Percentiles rank a stretch among this genome's conserved stretches.
phyloP scores from a whole-genome alignment of 2,113 vertebrate genomes.

The Benitochromis conjunctus region DNA sequence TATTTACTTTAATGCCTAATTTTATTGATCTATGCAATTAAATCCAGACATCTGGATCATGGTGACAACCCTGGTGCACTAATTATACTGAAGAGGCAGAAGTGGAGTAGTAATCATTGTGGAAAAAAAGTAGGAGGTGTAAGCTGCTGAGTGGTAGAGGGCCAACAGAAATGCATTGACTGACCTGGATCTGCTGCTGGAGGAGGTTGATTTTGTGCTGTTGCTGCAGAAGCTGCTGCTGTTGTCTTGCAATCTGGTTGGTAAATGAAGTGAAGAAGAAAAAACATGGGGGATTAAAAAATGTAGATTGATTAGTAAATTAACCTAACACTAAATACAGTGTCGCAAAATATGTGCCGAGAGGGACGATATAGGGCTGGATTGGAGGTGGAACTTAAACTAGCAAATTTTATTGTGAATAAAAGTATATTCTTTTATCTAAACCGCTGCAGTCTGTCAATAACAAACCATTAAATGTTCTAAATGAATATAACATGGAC shows the following conservation, averaged over 20 bases:
- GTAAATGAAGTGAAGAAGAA: slow-evolving; percentile 6
- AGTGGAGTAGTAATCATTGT: slow-evolving; percentile 6
- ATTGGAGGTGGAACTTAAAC: background rate
- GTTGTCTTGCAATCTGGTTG: slow-evolving; percentile 95
- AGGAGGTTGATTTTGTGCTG: slow-evolving; percentile 99
- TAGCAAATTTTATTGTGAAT: background rate
- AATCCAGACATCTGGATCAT: background rate
- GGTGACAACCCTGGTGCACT: background rate
- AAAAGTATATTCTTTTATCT: background rate
- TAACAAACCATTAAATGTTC: background rate
- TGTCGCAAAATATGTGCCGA: background rate
- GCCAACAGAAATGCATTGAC: slow-evolving; percentile 62
- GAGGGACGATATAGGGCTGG: background rate
- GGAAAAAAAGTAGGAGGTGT: slow-evolving; percentile 2
- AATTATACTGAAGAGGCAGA: slow-evolving; percentile 15
- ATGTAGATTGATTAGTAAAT: background rate
- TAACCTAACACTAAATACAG: background rate
- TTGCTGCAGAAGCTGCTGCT: slow-evolving; percentile 99
- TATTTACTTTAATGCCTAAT: slow-evolving; percentile 35
- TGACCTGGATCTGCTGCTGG: slow-evolving; percentile 99
- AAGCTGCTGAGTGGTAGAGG: background rate
- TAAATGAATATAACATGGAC: background rate
- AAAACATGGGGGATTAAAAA: background rate
- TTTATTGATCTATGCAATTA: slow-evolving; percentile 25
- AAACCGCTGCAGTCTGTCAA: background rate